Evolutionary conservation across 2,113 vertebrate genomes (phyloP), one percentile per base, ranked within the genome.

Genomic region (Varanus komodoensis): DNA sequence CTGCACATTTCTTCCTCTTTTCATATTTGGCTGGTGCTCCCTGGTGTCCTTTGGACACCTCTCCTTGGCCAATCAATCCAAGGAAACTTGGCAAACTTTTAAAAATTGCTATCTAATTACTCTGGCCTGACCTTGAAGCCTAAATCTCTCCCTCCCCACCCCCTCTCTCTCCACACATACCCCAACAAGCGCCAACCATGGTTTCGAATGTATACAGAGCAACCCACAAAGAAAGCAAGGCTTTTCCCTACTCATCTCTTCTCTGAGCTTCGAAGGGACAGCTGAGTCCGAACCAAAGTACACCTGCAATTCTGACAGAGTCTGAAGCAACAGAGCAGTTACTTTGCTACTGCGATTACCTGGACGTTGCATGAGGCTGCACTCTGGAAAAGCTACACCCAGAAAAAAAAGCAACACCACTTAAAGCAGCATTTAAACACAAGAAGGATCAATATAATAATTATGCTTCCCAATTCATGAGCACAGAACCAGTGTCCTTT

Each of bases 351-450:
- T 44, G 38, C 38, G 38, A 44, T 44, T 44, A 9, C 27, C 12
- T 61, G n/a, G 1, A 23, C 8, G 90, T 80, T 84, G 83, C 38
- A 52, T 86, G 8, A 73, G 52, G 14, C 6, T 80, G 9, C 38
- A 8, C 23, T 89, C 79, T 25, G 89, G 34, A 92, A 94, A 82
- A 11, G 7, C 21, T 80, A 29, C 38, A 71, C 6, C 21, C 11
- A 75, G 61, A 52, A 0, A 44, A 1, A 12, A 68, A 15, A 64
- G 0, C 0, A 61, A 12, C 25, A 57, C 0, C 0, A 86, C 7
- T 7, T 32, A 19, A 64, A 64, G 61, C 61, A 21, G 5, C 34
- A 78, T 52, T 38, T 17, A 44, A 7, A 79, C n/a, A 54, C 2
- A 1, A 48, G 11, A 21, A 87, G 17, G 82, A 1, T 14, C 1